Conservation (phyloP, 2,888 invertebrate species). For the Unio delphinus region DNA sequence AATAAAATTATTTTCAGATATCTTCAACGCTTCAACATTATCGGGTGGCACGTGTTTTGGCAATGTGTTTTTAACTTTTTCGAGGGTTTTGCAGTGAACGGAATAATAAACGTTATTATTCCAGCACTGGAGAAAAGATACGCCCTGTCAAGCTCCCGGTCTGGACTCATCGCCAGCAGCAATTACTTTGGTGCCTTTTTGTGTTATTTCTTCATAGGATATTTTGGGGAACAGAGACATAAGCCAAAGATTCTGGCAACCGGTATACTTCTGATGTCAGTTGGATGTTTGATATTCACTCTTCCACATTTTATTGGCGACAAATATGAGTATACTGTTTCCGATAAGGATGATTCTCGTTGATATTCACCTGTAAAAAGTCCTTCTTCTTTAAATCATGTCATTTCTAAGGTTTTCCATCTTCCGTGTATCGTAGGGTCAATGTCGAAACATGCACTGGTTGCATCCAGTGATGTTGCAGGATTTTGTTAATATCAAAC, state of each 20-base stretch:
- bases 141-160: conserved; percentile 36
- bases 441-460: no score
- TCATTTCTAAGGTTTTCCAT: no score
- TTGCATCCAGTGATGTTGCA: no score
- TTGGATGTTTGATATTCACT: conserved; percentile 46
- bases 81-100: conserved; percentile 49
- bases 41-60: conserved; percentile 42
- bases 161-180: conserved; percentile 42
- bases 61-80: conserved; percentile 45
- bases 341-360: conserved; percentile 23
- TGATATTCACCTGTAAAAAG: no score
- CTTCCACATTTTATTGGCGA: conserved; percentile 46
- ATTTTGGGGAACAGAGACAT: conserved; percentile 42
- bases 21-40: conserved; percentile 38
- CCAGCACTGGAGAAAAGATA: conserved; percentile 48
- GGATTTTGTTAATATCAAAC: no score
- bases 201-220: conserved; percentile 33
- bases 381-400: no score
- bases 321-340: conserved; percentile 38
- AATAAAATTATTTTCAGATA: conserved; percentile 20
- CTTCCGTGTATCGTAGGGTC: no score
- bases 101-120: conserved; percentile 47
- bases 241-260: conserved; percentile 43
- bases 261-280: conserved; percentile 39
- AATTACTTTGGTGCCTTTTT: conserved; percentile 48